Evolutionary conservation across 2,113 vertebrate species (phyloP).

Genomic region (Murina feae): DNA sequence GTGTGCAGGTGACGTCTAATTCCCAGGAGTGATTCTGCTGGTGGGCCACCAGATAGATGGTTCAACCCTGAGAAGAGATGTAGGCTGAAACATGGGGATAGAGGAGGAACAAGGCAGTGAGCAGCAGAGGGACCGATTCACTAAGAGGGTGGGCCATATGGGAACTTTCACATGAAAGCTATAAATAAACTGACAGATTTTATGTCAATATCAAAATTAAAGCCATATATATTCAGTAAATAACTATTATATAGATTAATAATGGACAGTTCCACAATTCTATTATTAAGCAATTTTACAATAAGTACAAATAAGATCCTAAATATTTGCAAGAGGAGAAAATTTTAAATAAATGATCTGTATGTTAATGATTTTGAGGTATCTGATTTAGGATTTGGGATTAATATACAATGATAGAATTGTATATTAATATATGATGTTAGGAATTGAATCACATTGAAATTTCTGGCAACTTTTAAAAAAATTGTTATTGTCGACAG

Average conservation of each 20-base stretch:
- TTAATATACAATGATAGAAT: background rate
- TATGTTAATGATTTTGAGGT: background rate
- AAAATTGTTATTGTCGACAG: background rate
- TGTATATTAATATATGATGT: background rate
- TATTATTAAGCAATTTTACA: background rate
- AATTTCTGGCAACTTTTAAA: background rate
- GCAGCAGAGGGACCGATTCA: background rate
- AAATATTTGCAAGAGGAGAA: background rate
- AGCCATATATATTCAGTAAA: background rate
- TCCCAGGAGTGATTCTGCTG: background rate
- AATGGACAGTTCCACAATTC: background rate
- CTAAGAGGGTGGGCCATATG: rapidly evolving
- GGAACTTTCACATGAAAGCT: too few relatives aligned
- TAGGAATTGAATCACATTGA: background rate
- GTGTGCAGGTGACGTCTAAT: background rate
- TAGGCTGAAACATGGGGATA: background rate
- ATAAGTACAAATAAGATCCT: background rate
- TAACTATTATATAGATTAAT: background rate
- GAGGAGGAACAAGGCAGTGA: background rate
- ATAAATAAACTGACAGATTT: background rate
- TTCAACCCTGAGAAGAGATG: background rate
- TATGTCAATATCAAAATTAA: background rate
- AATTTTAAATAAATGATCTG: background rate
- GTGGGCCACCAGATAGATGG: background rate
- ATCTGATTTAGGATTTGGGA: background rate